Evolutionary conservation across 2,797 vertebrate species (phyloP).

Genomic region (Echeneis naucrates): DNA sequence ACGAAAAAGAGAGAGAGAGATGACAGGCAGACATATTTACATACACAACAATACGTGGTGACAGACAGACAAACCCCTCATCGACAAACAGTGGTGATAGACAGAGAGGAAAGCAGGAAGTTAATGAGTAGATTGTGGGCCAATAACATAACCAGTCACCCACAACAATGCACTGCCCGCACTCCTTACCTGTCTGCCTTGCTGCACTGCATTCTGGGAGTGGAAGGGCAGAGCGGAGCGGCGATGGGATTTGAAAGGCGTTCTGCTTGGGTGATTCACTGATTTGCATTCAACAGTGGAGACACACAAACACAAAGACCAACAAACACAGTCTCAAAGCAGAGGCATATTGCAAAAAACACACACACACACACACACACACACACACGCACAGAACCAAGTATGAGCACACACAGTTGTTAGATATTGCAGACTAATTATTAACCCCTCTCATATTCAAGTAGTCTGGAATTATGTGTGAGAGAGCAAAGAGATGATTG

Average conservation of each 20-base stretch:
- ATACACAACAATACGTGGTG: slow-evolving; percentile 33
- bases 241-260: slow-evolving; percentile 85
- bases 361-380: slow-evolving; percentile 12
- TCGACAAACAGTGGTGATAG: slow-evolving; percentile 63
- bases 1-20: slow-evolving; percentile 18
- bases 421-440: slow-evolving; percentile 63
- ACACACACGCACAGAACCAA: slow-evolving; percentile 23
- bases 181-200: slow-evolving; percentile 76
- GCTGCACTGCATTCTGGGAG: slow-evolving; percentile 79
- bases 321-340: slow-evolving; percentile 47
- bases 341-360: slow-evolving; percentile 34
- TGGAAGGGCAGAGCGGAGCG: slow-evolving; percentile 75
- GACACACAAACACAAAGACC: slow-evolving; percentile 75
- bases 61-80: slow-evolving; percentile 55
- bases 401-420: slow-evolving; percentile 16
- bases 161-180: slow-evolving; percentile 76
- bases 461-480: slow-evolving; percentile 37
- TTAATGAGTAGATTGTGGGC: slow-evolving; percentile 83
- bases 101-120: slow-evolving; percentile 75
- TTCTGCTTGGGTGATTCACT: slow-evolving; percentile 82
- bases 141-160: slow-evolving; percentile 84
- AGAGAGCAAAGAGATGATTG: slow-evolving; percentile 46
- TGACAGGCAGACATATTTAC: slow-evolving; percentile 50
- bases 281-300: slow-evolving; percentile 87
- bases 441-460: slow-evolving; percentile 64